Conservation (phyloP, 2,113 vertebrate genomes). For the Megaceryle maxima region DNA sequence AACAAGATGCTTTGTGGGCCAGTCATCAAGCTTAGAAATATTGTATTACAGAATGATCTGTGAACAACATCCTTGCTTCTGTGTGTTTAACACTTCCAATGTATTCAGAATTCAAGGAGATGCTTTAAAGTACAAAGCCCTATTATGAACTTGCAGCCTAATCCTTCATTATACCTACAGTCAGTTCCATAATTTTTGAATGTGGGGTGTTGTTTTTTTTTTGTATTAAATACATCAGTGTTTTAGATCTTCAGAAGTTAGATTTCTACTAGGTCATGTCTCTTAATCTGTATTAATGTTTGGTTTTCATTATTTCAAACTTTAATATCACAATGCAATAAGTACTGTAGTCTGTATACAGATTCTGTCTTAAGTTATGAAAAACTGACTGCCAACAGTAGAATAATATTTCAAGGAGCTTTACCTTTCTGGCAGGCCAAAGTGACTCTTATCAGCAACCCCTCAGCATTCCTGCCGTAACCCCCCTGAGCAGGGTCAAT, state of each 20-base stretch:
- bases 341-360: not conserved
- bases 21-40: not conserved
- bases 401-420: not conserved
- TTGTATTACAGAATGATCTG: not conserved
- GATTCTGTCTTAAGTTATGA: not conserved
- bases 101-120: not conserved
- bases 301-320: not conserved
- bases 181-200: not conserved
- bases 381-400: not conserved
- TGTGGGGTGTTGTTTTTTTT: not conserved
- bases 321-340: not conserved
- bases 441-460: not conserved
- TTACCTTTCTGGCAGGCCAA: not conserved
- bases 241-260: not conserved
- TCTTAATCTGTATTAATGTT: not conserved
- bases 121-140: not conserved
- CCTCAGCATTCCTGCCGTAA: no score
- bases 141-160: not conserved
- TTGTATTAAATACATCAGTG: not conserved
- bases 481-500: no score
- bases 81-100: not conserved
- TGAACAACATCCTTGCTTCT: not conserved
- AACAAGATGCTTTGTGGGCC: not conserved
- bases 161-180: not conserved
- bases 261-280: not conserved